phyloP scores from a whole-genome alignment of 2,797 vertebrate genomes.

The Eutrigla gurnardus region DNA sequence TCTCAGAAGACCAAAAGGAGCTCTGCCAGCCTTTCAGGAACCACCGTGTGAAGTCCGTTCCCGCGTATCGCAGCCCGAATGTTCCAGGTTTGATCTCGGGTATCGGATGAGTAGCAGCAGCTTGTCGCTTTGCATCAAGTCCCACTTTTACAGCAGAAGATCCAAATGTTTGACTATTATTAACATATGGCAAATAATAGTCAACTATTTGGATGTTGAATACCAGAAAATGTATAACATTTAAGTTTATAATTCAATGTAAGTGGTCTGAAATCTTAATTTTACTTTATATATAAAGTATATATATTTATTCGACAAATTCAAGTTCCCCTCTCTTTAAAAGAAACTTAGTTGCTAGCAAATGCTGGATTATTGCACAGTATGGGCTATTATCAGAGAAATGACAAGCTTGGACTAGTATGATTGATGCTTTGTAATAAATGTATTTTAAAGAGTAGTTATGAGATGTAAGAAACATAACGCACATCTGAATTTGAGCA shows the following conservation, averaged over 20 bases:
- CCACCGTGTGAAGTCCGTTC: constrained; percentile 48
- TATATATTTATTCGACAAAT: no score
- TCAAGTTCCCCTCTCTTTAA: no score
- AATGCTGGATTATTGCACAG: neutral
- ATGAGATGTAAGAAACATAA: no score
- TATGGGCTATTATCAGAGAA: neutral
- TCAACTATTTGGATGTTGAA: neutral
- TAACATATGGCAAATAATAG: constrained; percentile 1
- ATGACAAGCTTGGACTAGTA: no score
- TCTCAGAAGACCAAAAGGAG: constrained; percentile 60
- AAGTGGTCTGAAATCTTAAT: no score
- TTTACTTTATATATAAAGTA: no score
- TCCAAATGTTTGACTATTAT: no score
- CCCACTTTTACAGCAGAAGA: neutral
- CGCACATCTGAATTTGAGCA: neutral
- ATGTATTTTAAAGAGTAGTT: neutral
- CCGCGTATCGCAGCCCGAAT: constrained; percentile 55
- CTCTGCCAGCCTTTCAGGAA: constrained; percentile 49
- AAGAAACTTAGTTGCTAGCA: neutral
- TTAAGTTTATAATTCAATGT: no score
- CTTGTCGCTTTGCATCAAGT: constrained; percentile 27
- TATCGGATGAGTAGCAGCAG: constrained; percentile 39
- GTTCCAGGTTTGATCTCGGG: constrained; percentile 52
- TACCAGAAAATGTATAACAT: no score
- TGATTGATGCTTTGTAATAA: neutral